These are phyloP conservation scores for Mesorhabditis sp. DNA, from an alignment of 2,888 invertebrate genomes.

Conservation along the genomic window DNA sequence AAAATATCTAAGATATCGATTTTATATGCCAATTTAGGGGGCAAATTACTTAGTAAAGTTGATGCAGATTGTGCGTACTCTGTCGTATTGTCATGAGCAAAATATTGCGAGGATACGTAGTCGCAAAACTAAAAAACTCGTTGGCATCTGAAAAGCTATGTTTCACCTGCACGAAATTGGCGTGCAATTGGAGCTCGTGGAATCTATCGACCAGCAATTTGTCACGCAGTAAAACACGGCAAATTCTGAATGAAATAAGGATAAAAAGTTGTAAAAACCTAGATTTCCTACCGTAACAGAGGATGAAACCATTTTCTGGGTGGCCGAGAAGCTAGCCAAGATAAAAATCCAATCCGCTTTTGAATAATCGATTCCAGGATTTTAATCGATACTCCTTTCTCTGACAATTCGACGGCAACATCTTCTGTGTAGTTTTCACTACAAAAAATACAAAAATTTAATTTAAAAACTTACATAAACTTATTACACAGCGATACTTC, in stretches of 20 bases:
- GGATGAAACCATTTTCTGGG: slow-evolving; percentile 21
- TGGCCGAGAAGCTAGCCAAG: slow-evolving; percentile 14
- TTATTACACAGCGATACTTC: neutral
- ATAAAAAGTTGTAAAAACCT: neutral
- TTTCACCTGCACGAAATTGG: slow-evolving; percentile 23
- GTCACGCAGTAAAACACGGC: slow-evolving; percentile 19
- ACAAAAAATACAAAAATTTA: neutral
- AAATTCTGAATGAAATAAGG: neutral
- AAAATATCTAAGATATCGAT: neutral
- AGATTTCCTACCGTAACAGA: slow-evolving; percentile 11
- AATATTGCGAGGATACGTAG: neutral
- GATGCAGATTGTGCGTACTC: neutral
- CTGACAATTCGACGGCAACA: neutral
- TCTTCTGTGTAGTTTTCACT: slow-evolving; percentile 6
- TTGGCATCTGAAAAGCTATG: neutral
- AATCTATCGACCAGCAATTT: slow-evolving; percentile 17
- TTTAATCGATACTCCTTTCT: neutral
- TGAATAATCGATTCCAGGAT: neutral
- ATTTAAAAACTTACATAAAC: neutral
- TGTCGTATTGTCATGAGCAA: neutral
- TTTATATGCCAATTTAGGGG: neutral
- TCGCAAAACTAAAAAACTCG: slow-evolving; percentile 1
- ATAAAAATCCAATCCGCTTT: neutral
- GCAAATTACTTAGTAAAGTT: neutral
- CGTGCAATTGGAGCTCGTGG: slow-evolving; percentile 16